Conservation (phyloP, 2,797 vertebrate species). For the Scleropages formosus region DNA sequence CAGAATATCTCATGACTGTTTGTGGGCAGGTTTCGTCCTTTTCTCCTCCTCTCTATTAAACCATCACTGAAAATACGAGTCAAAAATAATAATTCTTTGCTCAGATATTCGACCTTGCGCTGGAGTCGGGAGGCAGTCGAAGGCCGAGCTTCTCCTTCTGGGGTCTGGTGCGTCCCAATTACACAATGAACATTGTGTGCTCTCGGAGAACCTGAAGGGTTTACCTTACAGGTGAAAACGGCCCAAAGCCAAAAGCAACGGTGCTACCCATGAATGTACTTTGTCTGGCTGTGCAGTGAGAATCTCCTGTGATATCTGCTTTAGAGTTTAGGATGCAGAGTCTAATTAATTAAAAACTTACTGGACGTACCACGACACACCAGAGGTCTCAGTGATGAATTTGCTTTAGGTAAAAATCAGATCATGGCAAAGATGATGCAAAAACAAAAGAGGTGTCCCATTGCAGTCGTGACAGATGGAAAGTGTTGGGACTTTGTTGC, state of each 20-base stretch:
- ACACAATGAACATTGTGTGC: constrained; percentile 58
- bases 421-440: not conserved
- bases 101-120: no score
- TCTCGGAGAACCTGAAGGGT: constrained; percentile 56
- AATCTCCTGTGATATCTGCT: constrained; percentile 55
- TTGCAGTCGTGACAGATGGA: constrained; percentile 14
- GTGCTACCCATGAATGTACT: not conserved
- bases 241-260: constrained; percentile 55
- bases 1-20: no score
- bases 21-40: no score
- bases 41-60: no score
- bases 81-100: no score
- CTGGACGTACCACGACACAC: constrained; percentile 31
- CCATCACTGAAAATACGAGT: no score
- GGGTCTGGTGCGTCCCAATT: constrained; percentile 48
- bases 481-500: constrained; percentile 36
- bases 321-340: constrained; percentile 50
- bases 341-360: constrained; percentile 48
- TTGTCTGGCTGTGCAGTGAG: not conserved
- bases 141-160: constrained; percentile 41
- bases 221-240: constrained; percentile 61
- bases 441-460: not conserved
- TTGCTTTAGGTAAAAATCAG: not conserved
- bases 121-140: not conserved
- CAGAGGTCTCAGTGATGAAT: constrained; percentile 39